Conservation (phyloP, 2,888 invertebrate species). For the Deroplatys truncata region DNA sequence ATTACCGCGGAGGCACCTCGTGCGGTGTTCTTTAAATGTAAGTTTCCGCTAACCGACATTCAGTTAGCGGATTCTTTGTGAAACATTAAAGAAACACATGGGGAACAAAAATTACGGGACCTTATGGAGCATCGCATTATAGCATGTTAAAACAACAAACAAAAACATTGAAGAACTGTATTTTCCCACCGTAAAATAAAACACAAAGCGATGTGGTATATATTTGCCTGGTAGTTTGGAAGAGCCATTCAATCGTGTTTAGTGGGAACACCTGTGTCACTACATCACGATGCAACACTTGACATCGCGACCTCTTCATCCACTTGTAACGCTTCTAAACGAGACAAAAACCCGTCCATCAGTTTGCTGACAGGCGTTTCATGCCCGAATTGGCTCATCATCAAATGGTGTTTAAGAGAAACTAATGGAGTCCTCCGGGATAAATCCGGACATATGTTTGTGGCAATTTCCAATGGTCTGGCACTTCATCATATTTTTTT, state of each 20-base stretch:
- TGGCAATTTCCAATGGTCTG: background rate
- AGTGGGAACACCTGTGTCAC: background rate
- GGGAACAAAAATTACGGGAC: too few species aligned
- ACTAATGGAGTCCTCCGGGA: background rate
- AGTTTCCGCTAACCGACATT: too few species aligned
- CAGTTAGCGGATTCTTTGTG: too few species aligned
- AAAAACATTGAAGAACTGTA: too few species aligned
- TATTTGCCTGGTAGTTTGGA: background rate
- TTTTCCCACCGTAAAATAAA: too few species aligned
- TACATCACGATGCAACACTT: background rate
- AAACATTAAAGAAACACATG: too few species aligned
- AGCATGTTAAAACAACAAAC: too few species aligned
- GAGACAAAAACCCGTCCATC: background rate
- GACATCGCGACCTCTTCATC: background rate
- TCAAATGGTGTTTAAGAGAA: background rate
- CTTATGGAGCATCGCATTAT: too few species aligned
- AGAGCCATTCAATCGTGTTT: background rate
- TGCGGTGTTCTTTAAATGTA: too few species aligned
- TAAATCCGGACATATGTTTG: background rate
- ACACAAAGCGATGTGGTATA: too few species aligned
- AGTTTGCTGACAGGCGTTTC: background rate
- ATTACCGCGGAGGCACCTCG: too few species aligned
- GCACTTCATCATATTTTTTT: conserved; percentile 1
- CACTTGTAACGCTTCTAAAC: background rate
- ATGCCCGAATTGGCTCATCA: background rate